Base-by-base conservation (phyloP, 2,113 vertebrate species). In the Maccullochella peelii region DNA sequence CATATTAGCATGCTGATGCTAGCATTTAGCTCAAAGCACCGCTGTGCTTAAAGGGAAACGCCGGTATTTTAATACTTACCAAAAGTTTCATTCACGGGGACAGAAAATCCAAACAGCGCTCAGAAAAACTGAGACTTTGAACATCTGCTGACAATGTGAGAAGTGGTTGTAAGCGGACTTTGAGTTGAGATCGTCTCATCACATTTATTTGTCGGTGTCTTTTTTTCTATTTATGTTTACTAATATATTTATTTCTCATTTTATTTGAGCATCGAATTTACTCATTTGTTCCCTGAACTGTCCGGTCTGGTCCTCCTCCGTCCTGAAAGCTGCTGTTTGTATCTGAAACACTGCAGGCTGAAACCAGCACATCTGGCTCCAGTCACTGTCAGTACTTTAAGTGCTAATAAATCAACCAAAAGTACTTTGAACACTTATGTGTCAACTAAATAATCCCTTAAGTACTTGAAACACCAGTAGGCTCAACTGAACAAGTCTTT, bases 351-450 rank as follows among this genome's bases (percentile, higher is more conserved):
- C 42, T 57, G 61, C n/a, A 20, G 30, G 38, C 36, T 75, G 36
- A 63, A 59, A 76, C 6, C 84, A 81, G 50, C 10, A 59, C 76
- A 71, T 77, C 85, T 84, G 86, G 62, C 12, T 85, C 65, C 47
- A 0, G 18, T 86, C 79, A 42, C 59, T 62, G 79, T 74, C 76
- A n/a, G 30, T 0, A 7, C 21, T 68, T 33, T 58, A 79, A 87
- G 77, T 73, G 77, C 77, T 72, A 18, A 58, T 70, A 87, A 69
- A 78, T 69, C 85, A 54, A 49, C n/a, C 33, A 72, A 59, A 84
- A 82, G 83, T 33, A 79, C 79, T 84, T 90, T 78, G 78, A 86
- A 86, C 80, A 79, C 77, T 65, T 77, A 62, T 40, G 47, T 44
- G 38, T 84, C 67, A 70, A 61, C 73, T 20, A 62, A 79, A 80